Evolutionary conservation across 2,113 vertebrate species (phyloP), one percentile per base, ranked within the genome.

Genomic region (Paratilapia polleni): DNA sequence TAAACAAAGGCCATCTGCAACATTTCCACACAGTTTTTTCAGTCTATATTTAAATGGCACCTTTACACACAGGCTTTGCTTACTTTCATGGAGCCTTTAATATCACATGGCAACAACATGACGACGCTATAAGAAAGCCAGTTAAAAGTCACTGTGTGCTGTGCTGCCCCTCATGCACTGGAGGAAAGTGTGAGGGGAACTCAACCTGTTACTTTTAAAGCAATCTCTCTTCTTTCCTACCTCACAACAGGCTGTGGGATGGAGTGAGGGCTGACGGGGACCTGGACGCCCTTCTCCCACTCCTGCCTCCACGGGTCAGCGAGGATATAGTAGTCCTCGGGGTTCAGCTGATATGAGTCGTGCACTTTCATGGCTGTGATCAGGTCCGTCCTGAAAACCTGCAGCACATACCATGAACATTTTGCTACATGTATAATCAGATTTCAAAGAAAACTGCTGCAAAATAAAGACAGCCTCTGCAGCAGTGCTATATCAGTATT

Each of bases 311-410:
- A 99, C 47, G 97, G 96, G 85, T 99, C 98, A 4, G 97, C 97
- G 79, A 99, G 93, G 88, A 99, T 93, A 64, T 97, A 99, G 95
- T 97, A 99, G 57, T 99, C 98, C 61, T 99, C 98, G 0, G 97
- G 95, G 94, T 96, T 98, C 91, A 99, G 97, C 95, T 97, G 98
- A 94, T 96, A 94, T n/a, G 97, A 98, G 95, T 99, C 98, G 34
- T 97, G 97, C 73, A 99, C 91, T 94, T 99, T 99, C 98, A 99
- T 99, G 85, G 98, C 98, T 6, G 98, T 99, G 95, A 99, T 99
- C 89, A 99, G 94, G 95, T 99, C 98, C 10, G 98, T 99, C 93
- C 98, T 95, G 95, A 99, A 99, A 86, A 99, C 98, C 98, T 99
- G 96, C 84, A 87, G 91, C 87, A 19, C 19, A 56, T 1, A 1